These are phyloP conservation scores for Batillaria attramentaria DNA, from an alignment of 1,140 invertebrate species.

Conservation along the genomic window DNA sequence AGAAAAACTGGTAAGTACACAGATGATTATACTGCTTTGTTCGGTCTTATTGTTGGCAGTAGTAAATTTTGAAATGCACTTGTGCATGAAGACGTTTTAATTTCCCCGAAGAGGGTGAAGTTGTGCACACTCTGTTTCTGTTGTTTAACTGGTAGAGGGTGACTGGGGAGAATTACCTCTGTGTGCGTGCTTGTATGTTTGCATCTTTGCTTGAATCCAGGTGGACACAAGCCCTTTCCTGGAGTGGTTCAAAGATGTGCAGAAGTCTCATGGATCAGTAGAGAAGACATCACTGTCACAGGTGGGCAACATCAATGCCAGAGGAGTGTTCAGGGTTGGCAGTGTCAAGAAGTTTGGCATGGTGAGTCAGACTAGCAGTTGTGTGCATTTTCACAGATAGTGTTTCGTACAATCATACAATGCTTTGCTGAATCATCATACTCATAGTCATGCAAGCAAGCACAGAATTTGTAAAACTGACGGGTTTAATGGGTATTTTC, in stretches of 20 bases:
- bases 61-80: too few species aligned
- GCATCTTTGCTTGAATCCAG: conserved; percentile 14
- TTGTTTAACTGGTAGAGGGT: too few species aligned
- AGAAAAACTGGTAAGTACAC: conserved; percentile 54
- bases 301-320: conserved; percentile 60
- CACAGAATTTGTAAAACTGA: not conserved
- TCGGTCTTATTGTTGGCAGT: too few species aligned
- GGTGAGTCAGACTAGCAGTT: conserved; percentile 3
- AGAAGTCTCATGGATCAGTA: conserved; percentile 66
- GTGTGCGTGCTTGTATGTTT: conserved; percentile 32
- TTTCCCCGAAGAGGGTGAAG: too few species aligned
- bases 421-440: too few species aligned
- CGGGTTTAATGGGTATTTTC: too few species aligned
- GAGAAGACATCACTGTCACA: conserved; percentile 65
- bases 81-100: too few species aligned
- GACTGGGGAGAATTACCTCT: too few species aligned
- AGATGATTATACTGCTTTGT: too few species aligned
- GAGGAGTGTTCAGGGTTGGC: conserved; percentile 57
- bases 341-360: conserved; percentile 1
- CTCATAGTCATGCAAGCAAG: too few species aligned
- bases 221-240: conserved; percentile 50
- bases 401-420: too few species aligned
- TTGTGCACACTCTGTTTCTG: too few species aligned
- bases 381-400: not conserved
- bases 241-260: conserved; percentile 63